Percentiles rank a stretch among this genome's conserved stretches.
phyloP scores from a whole-genome alignment of 2,888 invertebrate genomes.

The Drosophila monieri region DNA sequence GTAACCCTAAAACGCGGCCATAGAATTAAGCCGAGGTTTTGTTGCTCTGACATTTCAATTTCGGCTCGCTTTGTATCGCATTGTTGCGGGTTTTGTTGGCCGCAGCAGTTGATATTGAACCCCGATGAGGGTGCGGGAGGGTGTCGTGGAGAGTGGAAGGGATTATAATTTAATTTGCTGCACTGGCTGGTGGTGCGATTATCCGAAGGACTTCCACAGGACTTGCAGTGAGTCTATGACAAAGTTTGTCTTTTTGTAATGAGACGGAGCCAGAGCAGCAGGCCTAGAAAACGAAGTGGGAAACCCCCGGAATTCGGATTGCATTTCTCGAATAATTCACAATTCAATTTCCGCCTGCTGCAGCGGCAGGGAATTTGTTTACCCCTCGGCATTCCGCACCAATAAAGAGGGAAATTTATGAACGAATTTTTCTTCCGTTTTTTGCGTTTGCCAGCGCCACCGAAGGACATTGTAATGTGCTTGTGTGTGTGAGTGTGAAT shows the following conservation, averaged over 20 bases:
- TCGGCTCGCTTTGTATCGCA: constrained; percentile 39
- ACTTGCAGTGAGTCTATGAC: constrained; percentile 16
- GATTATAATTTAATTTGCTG: constrained; percentile 59
- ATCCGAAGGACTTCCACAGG: constrained; percentile 9
- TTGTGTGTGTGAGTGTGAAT: not conserved
- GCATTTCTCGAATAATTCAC: constrained; percentile 73
- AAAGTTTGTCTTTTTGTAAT: constrained; percentile 64
- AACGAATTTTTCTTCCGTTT: constrained; percentile 42
- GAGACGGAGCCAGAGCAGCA: constrained; percentile 33
- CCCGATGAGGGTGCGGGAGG: not conserved
- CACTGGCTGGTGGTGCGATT: constrained; percentile 39
- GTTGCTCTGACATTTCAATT: constrained; percentile 52
- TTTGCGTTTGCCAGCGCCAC: constrained; percentile 34
- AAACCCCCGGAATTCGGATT: constrained; percentile 57
- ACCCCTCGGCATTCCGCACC: constrained; percentile 31
- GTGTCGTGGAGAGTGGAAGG: constrained; percentile 3
- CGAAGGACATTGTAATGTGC: constrained; percentile 55
- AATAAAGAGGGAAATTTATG: constrained; percentile 69
- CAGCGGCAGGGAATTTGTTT: constrained; percentile 63
- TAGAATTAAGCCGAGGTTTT: constrained; percentile 54
- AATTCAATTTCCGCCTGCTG: constrained; percentile 75
- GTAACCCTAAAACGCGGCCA: constrained; percentile 32
- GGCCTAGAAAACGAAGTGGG: constrained; percentile 61
- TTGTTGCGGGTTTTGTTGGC: constrained; percentile 31
- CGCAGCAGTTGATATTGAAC: constrained; percentile 35